phyloP scores from a whole-genome alignment of 2,113 vertebrate species.

The Asarcornis scutulata region DNA sequence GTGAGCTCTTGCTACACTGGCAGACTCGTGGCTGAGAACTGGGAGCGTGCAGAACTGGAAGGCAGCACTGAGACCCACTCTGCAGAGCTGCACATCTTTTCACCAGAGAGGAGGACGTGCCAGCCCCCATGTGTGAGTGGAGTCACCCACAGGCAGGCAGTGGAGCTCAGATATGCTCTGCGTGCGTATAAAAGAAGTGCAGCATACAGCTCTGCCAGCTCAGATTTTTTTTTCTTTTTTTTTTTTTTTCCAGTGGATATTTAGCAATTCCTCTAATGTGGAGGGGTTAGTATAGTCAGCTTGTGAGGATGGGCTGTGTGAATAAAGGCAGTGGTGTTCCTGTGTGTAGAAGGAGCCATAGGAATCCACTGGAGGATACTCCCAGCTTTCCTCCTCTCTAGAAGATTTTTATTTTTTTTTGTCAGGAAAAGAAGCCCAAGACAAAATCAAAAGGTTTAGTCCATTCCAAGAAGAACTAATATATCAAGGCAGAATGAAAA shows the following conservation, averaged over 20 bases:
- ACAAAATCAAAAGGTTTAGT: background rate
- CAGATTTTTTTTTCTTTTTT: background rate
- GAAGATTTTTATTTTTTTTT: background rate
- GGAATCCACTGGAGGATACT: background rate
- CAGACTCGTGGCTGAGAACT: background rate
- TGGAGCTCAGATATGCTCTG: background rate
- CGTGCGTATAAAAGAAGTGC: background rate
- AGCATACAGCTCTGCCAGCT: background rate
- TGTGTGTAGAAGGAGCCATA: background rate
- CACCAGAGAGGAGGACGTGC: background rate
- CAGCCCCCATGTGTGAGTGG: rapidly evolving
- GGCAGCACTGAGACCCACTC: rapidly evolving
- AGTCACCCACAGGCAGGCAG: background rate
- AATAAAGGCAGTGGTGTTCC: background rate
- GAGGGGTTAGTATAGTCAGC: background rate
- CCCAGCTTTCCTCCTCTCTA: background rate
- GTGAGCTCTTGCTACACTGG: background rate
- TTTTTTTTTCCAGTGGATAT: background rate
- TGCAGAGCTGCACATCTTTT: background rate
- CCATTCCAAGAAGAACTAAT: background rate
- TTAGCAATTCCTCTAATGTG: background rate
- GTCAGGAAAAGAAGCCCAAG: background rate
- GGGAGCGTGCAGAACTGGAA: background rate
- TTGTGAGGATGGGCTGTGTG: background rate
- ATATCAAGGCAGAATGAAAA: background rate